These are phyloP conservation scores for Blera fallax DNA, from an alignment of 2,888 invertebrate species.

Conservation along the genomic window DNA sequence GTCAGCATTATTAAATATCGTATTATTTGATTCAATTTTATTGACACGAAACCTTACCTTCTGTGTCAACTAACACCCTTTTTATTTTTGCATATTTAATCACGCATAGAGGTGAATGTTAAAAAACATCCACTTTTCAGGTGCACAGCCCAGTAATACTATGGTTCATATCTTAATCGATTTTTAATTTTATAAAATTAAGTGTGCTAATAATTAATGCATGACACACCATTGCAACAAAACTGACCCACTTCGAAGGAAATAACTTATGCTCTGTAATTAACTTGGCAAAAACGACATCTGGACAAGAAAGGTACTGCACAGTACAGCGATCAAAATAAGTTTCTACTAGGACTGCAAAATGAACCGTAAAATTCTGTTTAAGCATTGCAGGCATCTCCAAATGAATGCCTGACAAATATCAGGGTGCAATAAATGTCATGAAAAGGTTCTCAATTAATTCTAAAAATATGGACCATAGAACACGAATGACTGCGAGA, in stretches of 20 bases:
- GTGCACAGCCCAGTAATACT: background rate
- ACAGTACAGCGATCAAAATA: background rate
- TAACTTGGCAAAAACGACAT: background rate
- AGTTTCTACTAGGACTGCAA: too few species aligned
- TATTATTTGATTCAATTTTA: background rate
- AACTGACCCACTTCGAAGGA: conserved; percentile 13
- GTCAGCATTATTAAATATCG: too few species aligned
- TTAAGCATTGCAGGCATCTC: too few species aligned
- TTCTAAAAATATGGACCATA: too few species aligned
- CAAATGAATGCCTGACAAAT: too few species aligned
- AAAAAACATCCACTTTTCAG: too few species aligned
- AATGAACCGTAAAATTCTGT: too few species aligned
- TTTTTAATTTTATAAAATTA: conserved; percentile 21
- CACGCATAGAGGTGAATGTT: too few species aligned
- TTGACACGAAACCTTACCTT: background rate
- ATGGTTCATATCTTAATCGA: background rate
- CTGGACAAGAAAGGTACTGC: background rate
- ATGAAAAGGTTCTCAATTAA: too few species aligned
- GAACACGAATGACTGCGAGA: too few species aligned
- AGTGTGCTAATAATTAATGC: conserved; percentile 10
- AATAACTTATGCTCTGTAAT: background rate
- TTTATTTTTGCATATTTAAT: background rate
- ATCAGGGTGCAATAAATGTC: too few species aligned
- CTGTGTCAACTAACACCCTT: background rate
- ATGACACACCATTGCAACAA: conserved; percentile 1